Evolutionary conservation across 2,888 invertebrate genomes (phyloP).

Genomic region (Eutolmus rufibarbis): DNA sequence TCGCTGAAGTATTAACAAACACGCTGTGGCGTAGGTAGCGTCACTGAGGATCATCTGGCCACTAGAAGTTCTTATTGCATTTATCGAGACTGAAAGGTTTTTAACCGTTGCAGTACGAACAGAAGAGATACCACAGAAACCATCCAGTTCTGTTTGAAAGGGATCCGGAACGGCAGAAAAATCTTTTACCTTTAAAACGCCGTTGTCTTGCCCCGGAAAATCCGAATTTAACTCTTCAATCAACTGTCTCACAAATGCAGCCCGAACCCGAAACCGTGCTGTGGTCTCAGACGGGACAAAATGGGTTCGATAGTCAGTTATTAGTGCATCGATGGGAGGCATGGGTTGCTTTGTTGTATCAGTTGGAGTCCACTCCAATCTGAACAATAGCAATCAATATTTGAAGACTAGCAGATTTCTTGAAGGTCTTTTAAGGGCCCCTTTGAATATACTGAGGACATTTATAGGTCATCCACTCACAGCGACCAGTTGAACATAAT

Average conservation of each 20-base stretch:
- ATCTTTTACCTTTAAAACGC: background rate
- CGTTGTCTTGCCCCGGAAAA: background rate
- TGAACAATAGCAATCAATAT: background rate
- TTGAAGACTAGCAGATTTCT: background rate
- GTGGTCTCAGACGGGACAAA: background rate
- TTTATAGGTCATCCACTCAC: background rate
- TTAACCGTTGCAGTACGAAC: background rate
- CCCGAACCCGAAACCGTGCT: background rate
- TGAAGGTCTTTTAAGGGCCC: background rate
- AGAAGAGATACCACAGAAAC: background rate
- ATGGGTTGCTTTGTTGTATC: background rate
- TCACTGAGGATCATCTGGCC: background rate
- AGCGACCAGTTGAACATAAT: constrained; percentile 7
- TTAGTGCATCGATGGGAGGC: background rate
- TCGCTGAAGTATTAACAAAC: background rate
- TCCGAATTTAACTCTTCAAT: background rate
- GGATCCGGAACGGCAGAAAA: background rate
- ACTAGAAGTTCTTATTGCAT: background rate
- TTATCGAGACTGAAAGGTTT: background rate
- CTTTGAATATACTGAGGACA: background rate
- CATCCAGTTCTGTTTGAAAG: background rate
- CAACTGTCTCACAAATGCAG: background rate
- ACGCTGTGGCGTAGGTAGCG: background rate
- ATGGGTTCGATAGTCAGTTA: background rate
- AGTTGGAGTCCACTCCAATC: background rate